Base-by-base conservation (phyloP, 2,888 invertebrate species). In the Camptogramma bilineatum region DNA sequence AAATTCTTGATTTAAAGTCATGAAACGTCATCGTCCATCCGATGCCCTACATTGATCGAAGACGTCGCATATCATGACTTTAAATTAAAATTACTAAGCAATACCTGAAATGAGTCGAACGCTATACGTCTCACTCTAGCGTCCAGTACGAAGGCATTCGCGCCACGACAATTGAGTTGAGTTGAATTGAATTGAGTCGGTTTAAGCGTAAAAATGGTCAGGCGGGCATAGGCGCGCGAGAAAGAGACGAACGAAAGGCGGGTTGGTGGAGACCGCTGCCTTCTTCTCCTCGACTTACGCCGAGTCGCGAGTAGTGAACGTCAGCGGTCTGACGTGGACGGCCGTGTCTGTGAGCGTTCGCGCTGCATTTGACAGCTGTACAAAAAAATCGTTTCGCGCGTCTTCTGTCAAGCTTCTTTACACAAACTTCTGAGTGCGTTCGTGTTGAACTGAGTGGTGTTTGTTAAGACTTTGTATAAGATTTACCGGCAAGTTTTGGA, bases 181-280 rank as follows among this genome's bases (percentile, higher is more conserved):
- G 91, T 93, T 92, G 91, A 92, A 92, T 93, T 92, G 90, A 91
- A 91, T 93, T 91, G 92, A 92, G 91, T 91, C 85, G 91, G 91
- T 88, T 88, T 88, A 92, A 91, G 86, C 83, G 91, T 91, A 92
- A 93, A 93, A 93, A 93, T 88, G 88, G 87, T 89, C 90, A 87
- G 90, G 91, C 85, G 91, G 90, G 88, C 76, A 86, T 86, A 82
- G 86, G 80, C 81, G 84, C 87, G 92, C 83, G 85, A 86, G 92
- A 93, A 86, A 84, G 92, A 90, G 93, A 93, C 87, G 87, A 86
- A 90, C 85, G 91, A 90, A 92, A 92, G 93, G 92, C 92, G 92
- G 89, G 93, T 84, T 88, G 88, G 83, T 82, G 78, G 88, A 91
- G 91, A 91, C 90, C 91, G 87, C 92, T 91, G 92, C 93, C 93